Conservation (phyloP, 2,113 vertebrate genomes). For the Accipiter virgatus region DNA sequence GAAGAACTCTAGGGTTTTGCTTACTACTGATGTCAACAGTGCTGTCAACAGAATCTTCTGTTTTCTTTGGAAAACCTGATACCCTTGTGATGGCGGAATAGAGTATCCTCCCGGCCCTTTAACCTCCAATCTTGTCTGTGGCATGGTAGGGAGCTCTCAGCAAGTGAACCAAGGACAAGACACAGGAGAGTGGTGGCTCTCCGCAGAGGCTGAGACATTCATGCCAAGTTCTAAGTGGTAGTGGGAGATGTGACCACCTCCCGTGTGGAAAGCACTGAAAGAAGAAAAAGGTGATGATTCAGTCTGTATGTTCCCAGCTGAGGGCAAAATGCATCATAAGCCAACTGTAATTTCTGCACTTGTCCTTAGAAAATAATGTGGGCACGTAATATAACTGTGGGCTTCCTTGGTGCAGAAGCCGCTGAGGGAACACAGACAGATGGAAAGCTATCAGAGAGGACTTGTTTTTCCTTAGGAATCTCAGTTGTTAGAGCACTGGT, state of each 20-base stretch:
- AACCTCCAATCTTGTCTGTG: background rate
- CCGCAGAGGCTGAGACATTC: background rate
- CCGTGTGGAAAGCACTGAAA: background rate
- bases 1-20: background rate
- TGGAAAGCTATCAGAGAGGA: background rate
- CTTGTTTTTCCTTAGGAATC: background rate
- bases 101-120: background rate
- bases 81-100: background rate
- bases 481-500: background rate
- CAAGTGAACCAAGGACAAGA: background rate
- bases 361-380: background rate
- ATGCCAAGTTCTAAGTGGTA: background rate
- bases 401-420: background rate
- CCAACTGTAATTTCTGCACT: background rate
- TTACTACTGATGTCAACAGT: background rate
- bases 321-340: background rate
- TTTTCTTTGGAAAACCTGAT: background rate
- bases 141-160: background rate
- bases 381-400: background rate
- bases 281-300: constrained; percentile 10
- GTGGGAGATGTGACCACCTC: background rate
- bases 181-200: background rate
- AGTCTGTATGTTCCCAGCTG: background rate
- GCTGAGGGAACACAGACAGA: background rate
- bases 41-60: background rate